These are phyloP conservation scores for Ruditapes philippinarum DNA, from an alignment of 1,140 invertebrate species.

Conservation along the genomic window DNA sequence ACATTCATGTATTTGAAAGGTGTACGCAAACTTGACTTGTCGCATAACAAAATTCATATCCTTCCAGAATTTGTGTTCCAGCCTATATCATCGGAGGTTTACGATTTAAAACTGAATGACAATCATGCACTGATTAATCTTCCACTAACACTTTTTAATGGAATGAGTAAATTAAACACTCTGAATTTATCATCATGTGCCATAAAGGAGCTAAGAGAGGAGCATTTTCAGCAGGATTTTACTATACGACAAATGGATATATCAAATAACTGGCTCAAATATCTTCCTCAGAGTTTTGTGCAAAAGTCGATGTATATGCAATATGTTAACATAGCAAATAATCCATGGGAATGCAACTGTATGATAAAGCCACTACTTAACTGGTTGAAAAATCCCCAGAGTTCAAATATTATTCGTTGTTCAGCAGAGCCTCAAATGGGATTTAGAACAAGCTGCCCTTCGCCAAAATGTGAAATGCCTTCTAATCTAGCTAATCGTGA, in stretches of 20 bases:
- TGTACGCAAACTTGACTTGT: conserved; percentile 49
- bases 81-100: conserved; percentile 30
- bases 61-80: conserved; percentile 25
- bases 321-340: conserved; percentile 45
- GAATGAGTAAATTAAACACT: conserved; percentile 18
- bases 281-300: conserved; percentile 10
- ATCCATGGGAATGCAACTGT: conserved; percentile 69
- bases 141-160: conserved; percentile 11
- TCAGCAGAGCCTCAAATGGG: not conserved
- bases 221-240: conserved; percentile 4
- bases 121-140: conserved; percentile 32
- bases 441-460: conserved; percentile 11
- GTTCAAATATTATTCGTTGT: not conserved
- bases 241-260: conserved; percentile 36
- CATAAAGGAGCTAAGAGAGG: not conserved
- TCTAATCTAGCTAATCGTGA: not conserved
- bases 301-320: conserved; percentile 25
- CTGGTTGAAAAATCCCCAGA: conserved; percentile 46
- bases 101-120: conserved; percentile 43
- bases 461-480: conserved; percentile 28
- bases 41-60: conserved; percentile 24
- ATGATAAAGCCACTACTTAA: conserved; percentile 55
- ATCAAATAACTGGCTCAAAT: conserved; percentile 48
- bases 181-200: conserved; percentile 56
- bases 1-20: conserved; percentile 31